Evolutionary conservation across 2,888 invertebrate genomes (phyloP).

Genomic region (Buathra laborator): DNA sequence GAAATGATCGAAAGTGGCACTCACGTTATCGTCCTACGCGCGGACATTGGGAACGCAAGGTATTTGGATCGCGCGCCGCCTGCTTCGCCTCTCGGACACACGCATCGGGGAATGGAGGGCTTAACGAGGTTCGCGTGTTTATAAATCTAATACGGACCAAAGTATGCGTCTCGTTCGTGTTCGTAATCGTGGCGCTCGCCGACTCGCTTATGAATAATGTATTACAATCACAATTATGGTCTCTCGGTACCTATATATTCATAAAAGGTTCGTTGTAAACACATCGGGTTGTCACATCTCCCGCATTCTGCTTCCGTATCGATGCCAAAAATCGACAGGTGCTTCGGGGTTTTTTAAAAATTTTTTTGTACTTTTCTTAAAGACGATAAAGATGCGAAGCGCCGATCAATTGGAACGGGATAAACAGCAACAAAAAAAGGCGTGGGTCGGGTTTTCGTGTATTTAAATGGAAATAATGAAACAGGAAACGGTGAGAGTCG

Average conservation of each 20-base stretch:
- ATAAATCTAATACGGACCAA: constrained; percentile 70
- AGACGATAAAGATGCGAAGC: no score
- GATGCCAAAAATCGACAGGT: not conserved
- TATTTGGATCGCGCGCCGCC: no score
- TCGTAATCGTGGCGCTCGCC: constrained; percentile 33
- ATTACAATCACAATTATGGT: constrained; percentile 77
- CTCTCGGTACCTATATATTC: constrained; percentile 73
- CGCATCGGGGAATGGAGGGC: not conserved
- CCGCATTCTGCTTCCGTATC: not conserved
- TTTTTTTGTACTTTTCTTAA: not conserved
- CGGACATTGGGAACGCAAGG: no score
- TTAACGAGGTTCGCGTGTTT: constrained; percentile 74
- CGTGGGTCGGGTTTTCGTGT: no score
- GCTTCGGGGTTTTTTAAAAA: not conserved
- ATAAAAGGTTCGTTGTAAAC: constrained; percentile 73
- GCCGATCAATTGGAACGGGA: no score
- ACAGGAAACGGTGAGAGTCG: not conserved
- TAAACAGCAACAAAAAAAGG: no score
- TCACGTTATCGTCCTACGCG: not conserved
- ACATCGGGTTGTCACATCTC: constrained; percentile 10
- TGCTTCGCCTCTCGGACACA: no score
- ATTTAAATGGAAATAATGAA: not conserved
- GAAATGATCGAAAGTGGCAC: not conserved
- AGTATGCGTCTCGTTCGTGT: constrained; percentile 30
- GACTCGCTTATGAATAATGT: constrained; percentile 78